These are phyloP conservation scores for Dinocampus coccinellae DNA, from an alignment of 2,888 invertebrate genomes.

Conservation along the genomic window DNA sequence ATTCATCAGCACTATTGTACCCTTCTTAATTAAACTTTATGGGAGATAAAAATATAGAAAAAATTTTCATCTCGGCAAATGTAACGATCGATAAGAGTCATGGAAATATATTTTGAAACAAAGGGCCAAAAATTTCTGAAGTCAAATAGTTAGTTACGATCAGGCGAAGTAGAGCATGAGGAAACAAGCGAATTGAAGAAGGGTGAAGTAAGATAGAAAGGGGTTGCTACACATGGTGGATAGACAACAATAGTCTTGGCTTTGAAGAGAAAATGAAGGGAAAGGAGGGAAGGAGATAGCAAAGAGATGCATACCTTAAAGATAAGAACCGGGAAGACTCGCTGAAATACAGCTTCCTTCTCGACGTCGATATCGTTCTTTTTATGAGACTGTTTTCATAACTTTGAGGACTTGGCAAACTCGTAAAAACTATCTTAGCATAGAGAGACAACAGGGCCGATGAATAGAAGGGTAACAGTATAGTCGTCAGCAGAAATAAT, in stretches of 20 bases:
- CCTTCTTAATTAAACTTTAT: too few species aligned
- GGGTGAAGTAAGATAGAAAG: neutral
- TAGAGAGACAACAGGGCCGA: conserved; percentile 25
- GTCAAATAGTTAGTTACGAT: neutral
- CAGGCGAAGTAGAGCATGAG: neutral
- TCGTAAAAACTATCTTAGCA: conserved; percentile 48
- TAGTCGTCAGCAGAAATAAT: conserved; percentile 33
- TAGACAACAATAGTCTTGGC: conserved; percentile 31
- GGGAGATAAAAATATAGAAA: too few species aligned
- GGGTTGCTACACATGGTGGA: neutral
- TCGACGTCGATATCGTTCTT: conserved; percentile 19
- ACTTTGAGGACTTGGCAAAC: conserved; percentile 46
- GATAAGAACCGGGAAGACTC: conserved; percentile 36
- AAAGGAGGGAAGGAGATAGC: conserved; percentile 31
- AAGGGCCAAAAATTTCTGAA: too few species aligned
- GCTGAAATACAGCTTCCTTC: conserved; percentile 13
- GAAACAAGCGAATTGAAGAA: conserved; percentile 21
- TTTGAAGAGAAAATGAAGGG: conserved; percentile 29
- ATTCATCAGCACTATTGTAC: too few species aligned
- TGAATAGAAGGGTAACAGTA: neutral
- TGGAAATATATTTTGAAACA: neutral
- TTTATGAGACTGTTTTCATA: conserved; percentile 51
- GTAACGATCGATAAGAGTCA: too few species aligned
- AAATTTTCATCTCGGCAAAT: too few species aligned
- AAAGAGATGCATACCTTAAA: conserved; percentile 30